Evolutionary conservation across 2,113 vertebrate genomes (phyloP).

Genomic region (Forbesichthys papilliferus): DNA sequence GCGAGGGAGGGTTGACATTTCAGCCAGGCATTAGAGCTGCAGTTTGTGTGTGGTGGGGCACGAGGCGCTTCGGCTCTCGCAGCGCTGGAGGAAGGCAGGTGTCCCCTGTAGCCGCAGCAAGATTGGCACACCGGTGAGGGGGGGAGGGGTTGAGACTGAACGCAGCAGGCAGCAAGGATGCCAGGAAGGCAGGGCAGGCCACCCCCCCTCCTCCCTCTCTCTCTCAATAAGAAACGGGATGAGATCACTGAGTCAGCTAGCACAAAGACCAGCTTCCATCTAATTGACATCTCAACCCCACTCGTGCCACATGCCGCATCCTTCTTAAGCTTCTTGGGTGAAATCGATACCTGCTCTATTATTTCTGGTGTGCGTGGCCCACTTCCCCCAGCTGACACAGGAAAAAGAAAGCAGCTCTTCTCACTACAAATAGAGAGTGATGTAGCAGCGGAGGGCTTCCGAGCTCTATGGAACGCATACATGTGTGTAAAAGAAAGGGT

Average conservation of each 20-base stretch:
- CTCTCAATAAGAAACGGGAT: not conserved
- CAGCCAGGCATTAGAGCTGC: slow-evolving; percentile 18
- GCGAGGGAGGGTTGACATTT: slow-evolving; percentile 4
- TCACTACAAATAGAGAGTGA: slow-evolving; percentile 45
- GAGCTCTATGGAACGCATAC: slow-evolving; percentile 54
- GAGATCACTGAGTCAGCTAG: not conserved
- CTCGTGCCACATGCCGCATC: not conserved
- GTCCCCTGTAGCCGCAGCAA: slow-evolving; percentile 49
- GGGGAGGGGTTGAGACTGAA: slow-evolving; percentile 26
- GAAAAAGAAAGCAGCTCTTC: slow-evolving; percentile 72
- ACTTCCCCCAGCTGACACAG: slow-evolving; percentile 71
- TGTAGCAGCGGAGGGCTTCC: slow-evolving; percentile 61
- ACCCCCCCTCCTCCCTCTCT: not conserved
- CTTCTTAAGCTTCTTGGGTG: not conserved
- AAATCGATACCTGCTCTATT: slow-evolving; percentile 11
- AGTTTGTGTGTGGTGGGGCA: not conserved
- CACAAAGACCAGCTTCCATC: not conserved
- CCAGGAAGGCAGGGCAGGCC: slow-evolving; percentile 1
- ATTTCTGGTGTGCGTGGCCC: slow-evolving; percentile 59
- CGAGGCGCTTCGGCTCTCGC: slow-evolving; percentile 39
- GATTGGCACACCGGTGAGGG: slow-evolving; percentile 34
- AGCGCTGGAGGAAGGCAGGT: slow-evolving; percentile 42
- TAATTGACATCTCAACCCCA: not conserved
- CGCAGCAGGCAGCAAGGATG: slow-evolving; percentile 41
- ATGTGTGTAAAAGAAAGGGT: slow-evolving; percentile 9